A percentile compares a stretch with the other conserved stretches of the same genome.
phyloP scores from a whole-genome alignment of 1,140 invertebrate species.

The Penaeus chinensis region DNA sequence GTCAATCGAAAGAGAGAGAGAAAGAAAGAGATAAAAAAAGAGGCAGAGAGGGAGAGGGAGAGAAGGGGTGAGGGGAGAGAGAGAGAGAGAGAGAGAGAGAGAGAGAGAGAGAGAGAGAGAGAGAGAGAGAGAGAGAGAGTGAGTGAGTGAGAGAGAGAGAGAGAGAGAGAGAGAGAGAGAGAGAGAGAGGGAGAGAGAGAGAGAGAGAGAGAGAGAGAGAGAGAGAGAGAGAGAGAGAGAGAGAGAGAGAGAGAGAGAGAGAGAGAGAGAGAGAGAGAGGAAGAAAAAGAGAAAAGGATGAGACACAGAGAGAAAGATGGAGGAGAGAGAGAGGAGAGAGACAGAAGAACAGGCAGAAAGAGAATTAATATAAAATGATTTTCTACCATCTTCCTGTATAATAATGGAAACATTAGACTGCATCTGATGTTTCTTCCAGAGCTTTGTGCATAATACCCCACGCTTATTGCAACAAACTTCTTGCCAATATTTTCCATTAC shows the following conservation, averaged over 20 bases:
- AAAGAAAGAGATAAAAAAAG: conserved; percentile 25
- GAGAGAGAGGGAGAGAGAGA: too few species aligned
- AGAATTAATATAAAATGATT: not conserved
- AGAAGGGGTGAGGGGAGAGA: not conserved
- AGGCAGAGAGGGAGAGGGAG: conserved; percentile 29
- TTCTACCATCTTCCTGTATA: not conserved
- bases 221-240: not conserved
- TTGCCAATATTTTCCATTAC: too few species aligned
- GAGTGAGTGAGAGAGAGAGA: too few species aligned
- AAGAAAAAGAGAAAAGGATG: not conserved
- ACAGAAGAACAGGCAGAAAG: not conserved
- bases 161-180: too few species aligned
- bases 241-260: not conserved
- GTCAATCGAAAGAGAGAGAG: not conserved
- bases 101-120: not conserved
- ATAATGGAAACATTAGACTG: not conserved
- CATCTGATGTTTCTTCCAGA: too few species aligned
- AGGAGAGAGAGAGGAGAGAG: not conserved
- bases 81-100: too few species aligned
- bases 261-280: not conserved
- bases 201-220: too few species aligned
- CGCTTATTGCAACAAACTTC: too few species aligned
- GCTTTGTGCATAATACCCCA: too few species aligned
- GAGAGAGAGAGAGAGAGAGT: too few species aligned
- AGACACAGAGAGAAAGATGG: not conserved